Evolutionary conservation across 2,888 invertebrate species (phyloP), one percentile per base, ranked within the genome.

Genomic region (Dryomyza anilis): DNA sequence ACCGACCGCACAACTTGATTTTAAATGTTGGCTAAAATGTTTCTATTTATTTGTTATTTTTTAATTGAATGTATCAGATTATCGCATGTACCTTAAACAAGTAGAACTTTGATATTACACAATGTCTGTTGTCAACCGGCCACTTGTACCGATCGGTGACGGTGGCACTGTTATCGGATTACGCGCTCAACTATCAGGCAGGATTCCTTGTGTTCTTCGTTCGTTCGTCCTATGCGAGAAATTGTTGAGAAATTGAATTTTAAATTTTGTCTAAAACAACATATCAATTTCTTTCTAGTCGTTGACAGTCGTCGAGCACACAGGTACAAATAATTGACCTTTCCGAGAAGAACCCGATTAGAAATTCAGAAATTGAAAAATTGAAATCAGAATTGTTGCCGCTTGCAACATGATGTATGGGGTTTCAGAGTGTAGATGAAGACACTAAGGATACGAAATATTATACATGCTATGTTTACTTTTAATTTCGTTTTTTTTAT

Each of bases 1-100:
- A n/a, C n/a, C n/a, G 59, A 59, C 59, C 59, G 21, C 59, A 59
- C 59, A 59, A 16, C 46, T 59, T 33, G 59, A 6, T 27, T 30
- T 19, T 21, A n/a, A n/a, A n/a, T n/a, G n/a, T n/a, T n/a, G n/a
- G n/a, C n/a, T n/a, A n/a, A n/a, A 50, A 12, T n/a, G 25, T 25
- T 50, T 50, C 27, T 50, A 16, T 50, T 70, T 68, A 29, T 27
- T 57, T 45, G 43, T 52, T 60, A 53, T 52, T 48, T 19, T 53
- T 39, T 50, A 46, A 45, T 46, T 27, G 30, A 23, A 48, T 48
- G 48, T 33, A 33, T 30, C 33, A 33, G 59, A 59, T 59, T 36
- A 36, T 23, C 14, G 12, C 21, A 19, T 16, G n/a, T n/a, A n/a
- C n/a, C n/a, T n/a, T n/a, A n/a, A n/a, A n/a, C n/a, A n/a, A n/a